A percentile compares a stretch with the other conserved stretches of the same genome.
Evolutionary conservation across 37 sponge, comb jelly and placozoan species (phyloP).

Genomic region (Ianthella basta): DNA sequence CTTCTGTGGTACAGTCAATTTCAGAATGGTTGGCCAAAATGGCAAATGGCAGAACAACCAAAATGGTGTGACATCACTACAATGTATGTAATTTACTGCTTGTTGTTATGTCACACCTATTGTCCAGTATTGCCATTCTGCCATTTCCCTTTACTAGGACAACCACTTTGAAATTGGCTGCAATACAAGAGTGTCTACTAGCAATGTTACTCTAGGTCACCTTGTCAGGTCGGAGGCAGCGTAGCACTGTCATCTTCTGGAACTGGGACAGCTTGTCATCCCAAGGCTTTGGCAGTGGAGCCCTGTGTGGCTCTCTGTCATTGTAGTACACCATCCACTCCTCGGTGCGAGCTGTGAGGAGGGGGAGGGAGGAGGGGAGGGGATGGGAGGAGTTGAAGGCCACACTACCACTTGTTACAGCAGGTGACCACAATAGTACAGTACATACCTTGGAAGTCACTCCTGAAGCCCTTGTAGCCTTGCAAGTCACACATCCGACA

Average conservation of each 20-base stretch:
- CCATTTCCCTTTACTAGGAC: no score
- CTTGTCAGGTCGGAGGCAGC: slow-evolving; percentile 97
- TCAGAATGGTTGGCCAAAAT: no score
- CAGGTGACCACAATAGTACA: not conserved
- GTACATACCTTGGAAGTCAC: slow-evolving; percentile 8
- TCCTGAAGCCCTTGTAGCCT: slow-evolving; percentile 63
- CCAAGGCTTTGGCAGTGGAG: slow-evolving; percentile 90
- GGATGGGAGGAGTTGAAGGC: no score
- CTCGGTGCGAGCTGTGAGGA: slow-evolving; percentile 16
- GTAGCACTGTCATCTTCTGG: slow-evolving; percentile 96
- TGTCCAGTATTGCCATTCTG: no score
- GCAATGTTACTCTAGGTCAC: not conserved
- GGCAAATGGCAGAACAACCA: no score
- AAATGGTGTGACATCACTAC: no score
- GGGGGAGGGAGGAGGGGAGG: not conserved
- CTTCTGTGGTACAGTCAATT: no score
- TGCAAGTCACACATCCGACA: slow-evolving; percentile 93
- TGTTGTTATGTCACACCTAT: no score
- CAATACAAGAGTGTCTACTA: no score
- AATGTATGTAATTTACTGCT: no score
- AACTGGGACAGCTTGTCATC: slow-evolving; percentile 87
- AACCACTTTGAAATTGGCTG: no score
- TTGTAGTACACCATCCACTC: slow-evolving; percentile 92
- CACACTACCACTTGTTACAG: not conserved
- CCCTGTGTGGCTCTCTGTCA: slow-evolving; percentile 89